Percentiles rank a stretch among this genome's conserved stretches.
Evolutionary conservation across 2,888 invertebrate species (phyloP).

Genomic region (Hartigia nigra): DNA sequence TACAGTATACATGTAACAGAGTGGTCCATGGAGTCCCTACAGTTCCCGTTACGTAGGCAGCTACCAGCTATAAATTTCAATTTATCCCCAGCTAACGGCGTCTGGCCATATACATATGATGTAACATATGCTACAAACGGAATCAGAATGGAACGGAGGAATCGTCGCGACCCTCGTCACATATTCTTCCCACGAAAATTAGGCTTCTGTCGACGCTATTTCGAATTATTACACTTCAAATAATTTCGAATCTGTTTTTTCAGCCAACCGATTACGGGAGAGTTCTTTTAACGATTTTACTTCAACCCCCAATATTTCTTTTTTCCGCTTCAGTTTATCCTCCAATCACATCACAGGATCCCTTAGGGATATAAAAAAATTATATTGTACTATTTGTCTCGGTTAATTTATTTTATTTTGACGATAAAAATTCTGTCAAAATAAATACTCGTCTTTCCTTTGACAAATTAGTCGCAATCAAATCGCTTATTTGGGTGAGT

Average conservation of each 20-base stretch:
- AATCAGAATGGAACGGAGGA: too few species aligned
- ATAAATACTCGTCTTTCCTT: background rate
- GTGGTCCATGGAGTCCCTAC: background rate
- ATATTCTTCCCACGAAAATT: background rate
- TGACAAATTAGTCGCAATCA: background rate
- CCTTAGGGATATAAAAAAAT: background rate
- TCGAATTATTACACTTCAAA: background rate
- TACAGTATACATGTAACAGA: too few species aligned
- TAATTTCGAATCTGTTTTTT: background rate
- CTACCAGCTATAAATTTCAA: conserved; percentile 4
- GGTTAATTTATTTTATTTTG: background rate
- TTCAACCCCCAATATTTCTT: background rate
- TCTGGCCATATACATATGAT: background rate
- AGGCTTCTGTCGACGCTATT: background rate
- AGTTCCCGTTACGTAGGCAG: background rate
- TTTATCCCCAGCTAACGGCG: conserved; percentile 1
- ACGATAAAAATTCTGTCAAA: background rate
- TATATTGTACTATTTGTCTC: background rate
- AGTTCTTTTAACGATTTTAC: background rate
- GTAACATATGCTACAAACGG: background rate
- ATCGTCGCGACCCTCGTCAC: background rate
- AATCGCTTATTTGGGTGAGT: background rate
- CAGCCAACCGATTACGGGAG: background rate
- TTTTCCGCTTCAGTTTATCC: background rate
- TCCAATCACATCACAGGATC: background rate